Conservation (phyloP, 2,113 vertebrate genomes). For the Podiceps cristatus region DNA sequence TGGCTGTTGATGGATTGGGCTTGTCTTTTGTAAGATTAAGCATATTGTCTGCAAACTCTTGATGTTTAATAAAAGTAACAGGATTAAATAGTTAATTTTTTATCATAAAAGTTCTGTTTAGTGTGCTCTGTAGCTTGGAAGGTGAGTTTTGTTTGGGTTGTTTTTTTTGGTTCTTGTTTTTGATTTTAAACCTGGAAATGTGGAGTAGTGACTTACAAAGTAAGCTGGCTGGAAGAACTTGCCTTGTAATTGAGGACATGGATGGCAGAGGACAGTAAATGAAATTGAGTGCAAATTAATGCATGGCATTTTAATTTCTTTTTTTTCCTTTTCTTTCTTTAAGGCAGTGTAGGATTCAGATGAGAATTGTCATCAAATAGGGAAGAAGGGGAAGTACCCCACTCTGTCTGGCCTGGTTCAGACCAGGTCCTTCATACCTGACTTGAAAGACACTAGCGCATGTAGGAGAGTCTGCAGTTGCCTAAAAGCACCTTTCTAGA, state of each 20-base stretch:
- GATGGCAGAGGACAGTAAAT: neutral
- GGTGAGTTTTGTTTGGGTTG: neutral
- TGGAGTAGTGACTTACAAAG: neutral
- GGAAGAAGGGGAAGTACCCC: neutral
- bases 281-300: neutral
- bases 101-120: neutral
- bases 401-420: neutral
- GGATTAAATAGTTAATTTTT: neutral
- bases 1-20: neutral
- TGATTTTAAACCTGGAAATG: neutral
- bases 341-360: neutral
- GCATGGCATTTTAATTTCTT: neutral
- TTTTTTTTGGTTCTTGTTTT: neutral
- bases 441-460: rapidly evolving
- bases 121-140: neutral
- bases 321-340: neutral
- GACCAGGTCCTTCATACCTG: neutral
- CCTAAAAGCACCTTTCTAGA: neutral
- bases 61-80: neutral
- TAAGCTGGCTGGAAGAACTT: neutral
- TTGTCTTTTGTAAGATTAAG: neutral
- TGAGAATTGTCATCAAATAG: neutral
- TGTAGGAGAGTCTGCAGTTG: neutral
- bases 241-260: neutral
- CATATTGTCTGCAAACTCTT: neutral